These are phyloP conservation scores for Alviniconcha marisindica DNA, from an alignment of 1,140 invertebrate genomes.

Conservation along the genomic window DNA sequence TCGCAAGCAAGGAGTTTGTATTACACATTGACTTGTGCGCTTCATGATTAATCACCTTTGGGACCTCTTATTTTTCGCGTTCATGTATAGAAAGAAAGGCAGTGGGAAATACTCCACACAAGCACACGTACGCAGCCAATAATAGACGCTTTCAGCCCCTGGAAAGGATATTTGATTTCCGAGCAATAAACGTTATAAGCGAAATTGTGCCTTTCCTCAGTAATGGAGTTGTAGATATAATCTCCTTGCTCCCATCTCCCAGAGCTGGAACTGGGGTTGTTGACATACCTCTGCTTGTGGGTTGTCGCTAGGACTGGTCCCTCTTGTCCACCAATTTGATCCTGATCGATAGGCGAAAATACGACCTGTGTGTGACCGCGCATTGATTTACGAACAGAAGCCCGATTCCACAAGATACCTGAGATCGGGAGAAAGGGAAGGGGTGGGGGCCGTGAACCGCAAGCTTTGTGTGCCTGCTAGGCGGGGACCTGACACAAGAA, in stretches of 20 bases:
- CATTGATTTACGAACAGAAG: neutral
- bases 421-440: neutral
- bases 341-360: constrained; percentile 7
- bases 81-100: no score
- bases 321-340: neutral
- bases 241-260: neutral
- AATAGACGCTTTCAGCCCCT: no score
- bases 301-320: neutral
- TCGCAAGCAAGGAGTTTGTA: no score
- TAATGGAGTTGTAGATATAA: neutral
- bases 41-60: no score
- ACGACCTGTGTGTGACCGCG: neutral
- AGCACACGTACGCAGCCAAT: no score
- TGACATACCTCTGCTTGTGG: neutral
- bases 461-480: neutral
- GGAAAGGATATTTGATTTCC: no score
- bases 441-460: neutral
- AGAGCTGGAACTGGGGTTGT: neutral
- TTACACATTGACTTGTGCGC: no score
- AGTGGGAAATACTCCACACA: no score
- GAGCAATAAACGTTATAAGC: no score
- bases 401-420: neutral
- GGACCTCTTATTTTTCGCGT: no score
- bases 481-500: neutral
- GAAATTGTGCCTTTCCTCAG: neutral